Evolutionary conservation across 2,888 invertebrate species (phyloP).

Genomic region (Caenorhabditis panamensis): DNA sequence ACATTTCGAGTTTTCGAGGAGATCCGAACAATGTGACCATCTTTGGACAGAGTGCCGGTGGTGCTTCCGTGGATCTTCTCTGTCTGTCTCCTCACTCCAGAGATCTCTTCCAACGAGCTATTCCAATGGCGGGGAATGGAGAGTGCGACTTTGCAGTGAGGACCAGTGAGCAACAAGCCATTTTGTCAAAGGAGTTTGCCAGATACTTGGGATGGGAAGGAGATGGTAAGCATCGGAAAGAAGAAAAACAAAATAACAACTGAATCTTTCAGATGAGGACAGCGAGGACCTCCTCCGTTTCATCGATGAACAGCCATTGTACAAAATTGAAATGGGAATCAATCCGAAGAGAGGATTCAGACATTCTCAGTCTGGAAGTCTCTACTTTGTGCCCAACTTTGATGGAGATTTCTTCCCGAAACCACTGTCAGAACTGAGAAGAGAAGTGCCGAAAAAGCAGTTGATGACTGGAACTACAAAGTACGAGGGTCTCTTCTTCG

Average conservation of each 20-base stretch:
- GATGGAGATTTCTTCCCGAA: conserved; percentile 62
- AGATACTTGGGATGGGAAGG: conserved; percentile 33
- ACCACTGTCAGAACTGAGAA: conserved; percentile 42
- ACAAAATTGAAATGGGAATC: conserved; percentile 66
- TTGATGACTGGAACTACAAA: conserved; percentile 36
- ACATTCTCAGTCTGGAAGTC: no score
- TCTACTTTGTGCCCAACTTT: conserved; percentile 65
- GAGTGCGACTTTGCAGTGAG: conserved; percentile 60
- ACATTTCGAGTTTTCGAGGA: conserved; percentile 77
- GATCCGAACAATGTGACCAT: conserved; percentile 77
- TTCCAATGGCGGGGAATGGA: conserved; percentile 62
- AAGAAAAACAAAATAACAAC: conserved; percentile 57
- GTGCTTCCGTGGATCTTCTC: conserved; percentile 67
- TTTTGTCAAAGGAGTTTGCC: conserved; percentile 50
- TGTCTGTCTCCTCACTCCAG: conserved; percentile 66
- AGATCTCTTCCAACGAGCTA: conserved; percentile 37
- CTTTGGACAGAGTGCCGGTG: conserved; percentile 77
- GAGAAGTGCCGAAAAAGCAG: conserved; percentile 45
- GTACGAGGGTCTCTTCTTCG: conserved; percentile 47
- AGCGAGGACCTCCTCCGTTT: conserved; percentile 58
- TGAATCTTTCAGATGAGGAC: conserved; percentile 59
- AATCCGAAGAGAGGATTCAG: conserved; percentile 62
- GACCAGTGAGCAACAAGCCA: conserved; percentile 29
- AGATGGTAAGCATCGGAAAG: no score
- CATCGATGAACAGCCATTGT: conserved; percentile 55